These are phyloP conservation scores for Papilio helenus DNA, from an alignment of 1,140 invertebrate genomes.

Conservation along the genomic window DNA sequence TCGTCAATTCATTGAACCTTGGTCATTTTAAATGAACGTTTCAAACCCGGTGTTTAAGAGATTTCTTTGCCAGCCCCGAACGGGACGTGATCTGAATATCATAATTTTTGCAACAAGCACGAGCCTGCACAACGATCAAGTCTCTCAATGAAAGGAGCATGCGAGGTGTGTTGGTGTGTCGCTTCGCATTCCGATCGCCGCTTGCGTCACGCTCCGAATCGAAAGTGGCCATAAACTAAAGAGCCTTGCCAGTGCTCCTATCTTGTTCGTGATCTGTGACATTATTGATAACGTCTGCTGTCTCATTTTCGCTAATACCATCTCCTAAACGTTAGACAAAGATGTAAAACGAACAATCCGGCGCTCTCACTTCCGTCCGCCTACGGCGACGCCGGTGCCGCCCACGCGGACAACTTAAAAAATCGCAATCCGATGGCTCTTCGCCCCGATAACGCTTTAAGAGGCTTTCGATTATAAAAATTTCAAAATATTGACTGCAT, in stretches of 20 bases:
- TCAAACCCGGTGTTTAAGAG: constrained; percentile 50
- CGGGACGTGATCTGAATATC: constrained; percentile 60
- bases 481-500: constrained; percentile 26
- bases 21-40: constrained; percentile 49
- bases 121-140: constrained; percentile 47
- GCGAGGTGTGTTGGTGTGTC: constrained; percentile 28
- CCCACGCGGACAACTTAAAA: constrained; percentile 74
- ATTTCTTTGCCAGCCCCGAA: constrained; percentile 48
- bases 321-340: constrained; percentile 64
- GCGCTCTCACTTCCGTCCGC: constrained; percentile 81
- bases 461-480: constrained; percentile 41
- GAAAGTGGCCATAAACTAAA: constrained; percentile 79
- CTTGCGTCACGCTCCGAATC: constrained; percentile 71
- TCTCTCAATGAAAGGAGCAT: constrained; percentile 55
- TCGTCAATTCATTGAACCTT: constrained; percentile 49
- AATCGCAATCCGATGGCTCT: constrained; percentile 70
- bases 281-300: constrained; percentile 65
- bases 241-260: constrained; percentile 73
- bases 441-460: constrained; percentile 59
- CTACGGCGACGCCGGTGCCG: constrained; percentile 70
- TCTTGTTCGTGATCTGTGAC: constrained; percentile 76
- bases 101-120: constrained; percentile 55
- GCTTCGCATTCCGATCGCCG: constrained; percentile 51
- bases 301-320: constrained; percentile 52
- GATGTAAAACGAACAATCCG: constrained; percentile 58